Evolutionary conservation across 2,113 vertebrate species (phyloP), one percentile per base, ranked within the genome.

Genomic region (Corythornis cristatus): DNA sequence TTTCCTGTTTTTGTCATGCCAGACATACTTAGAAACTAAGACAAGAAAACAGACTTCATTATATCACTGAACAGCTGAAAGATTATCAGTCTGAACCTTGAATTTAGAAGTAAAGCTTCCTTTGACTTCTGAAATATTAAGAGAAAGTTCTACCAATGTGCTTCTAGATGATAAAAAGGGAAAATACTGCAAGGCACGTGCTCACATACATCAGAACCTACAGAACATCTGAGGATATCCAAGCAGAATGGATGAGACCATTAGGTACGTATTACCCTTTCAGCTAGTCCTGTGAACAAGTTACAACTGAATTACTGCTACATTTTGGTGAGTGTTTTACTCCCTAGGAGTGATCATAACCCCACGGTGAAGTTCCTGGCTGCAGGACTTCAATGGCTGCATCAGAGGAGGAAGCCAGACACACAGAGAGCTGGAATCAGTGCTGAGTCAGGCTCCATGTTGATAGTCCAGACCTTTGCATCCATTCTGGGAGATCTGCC

Each of bases 381-480:
- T 2, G 1, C 43, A 92, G 61, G 54, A 72, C 82, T 89, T 93
- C 92, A 84, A 16, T 93, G 88, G 80, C 78, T 86, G 65, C 53
- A 84, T 48, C 70, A 79, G 23, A 28, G 61, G 89, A 57, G 80
- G 90, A 92, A 94, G 73, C 72, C 93, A 96, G 77, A 82, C 51
- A 82, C 83, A 79, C 25, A 65, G 74, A 78, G 86, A 26, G 80
- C 77, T 94, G 83, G 77, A 94, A 72, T 93, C 80, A 82, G 66
- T 92, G 93, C 95, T 96, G 93, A 96, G 96, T 96, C 95, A 96
- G 95, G 81, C 93, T 86, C 89, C 95, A 95, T 2, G 10, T 95
- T 94, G 95, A 65, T 89, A 86, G 80, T 84, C 90, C 93, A 96
- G 95, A 93, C 90, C 86, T 94, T 88, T 86, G 76, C 61, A 90